These are phyloP conservation scores for Phenganax subtilis DNA, from an alignment of 92 coral and sea anemone genomes.

Conservation along the genomic window DNA sequence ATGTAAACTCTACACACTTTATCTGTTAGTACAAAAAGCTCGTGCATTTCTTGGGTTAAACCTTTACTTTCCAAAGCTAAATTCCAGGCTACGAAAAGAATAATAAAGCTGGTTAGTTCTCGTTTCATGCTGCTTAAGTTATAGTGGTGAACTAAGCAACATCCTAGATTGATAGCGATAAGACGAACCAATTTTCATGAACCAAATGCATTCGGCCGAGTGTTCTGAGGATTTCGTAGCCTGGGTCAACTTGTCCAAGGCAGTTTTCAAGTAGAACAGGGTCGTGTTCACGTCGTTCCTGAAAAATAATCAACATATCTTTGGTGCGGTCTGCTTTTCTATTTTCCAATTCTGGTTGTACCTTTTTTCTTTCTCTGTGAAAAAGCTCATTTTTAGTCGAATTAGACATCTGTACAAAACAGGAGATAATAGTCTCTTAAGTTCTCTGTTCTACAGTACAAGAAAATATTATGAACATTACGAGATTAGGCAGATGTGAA, in stretches of 20 bases:
- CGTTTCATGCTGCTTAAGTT: background rate
- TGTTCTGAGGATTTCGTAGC: conserved; percentile 16
- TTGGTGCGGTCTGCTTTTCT: background rate
- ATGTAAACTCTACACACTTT: conserved; percentile 49
- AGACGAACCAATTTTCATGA: conserved; percentile 88
- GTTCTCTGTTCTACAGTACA: background rate
- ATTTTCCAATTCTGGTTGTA: background rate
- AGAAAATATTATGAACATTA: no score
- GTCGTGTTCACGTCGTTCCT: conserved; percentile 67
- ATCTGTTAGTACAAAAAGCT: conserved; percentile 67
- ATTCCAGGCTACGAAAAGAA: conserved; percentile 73
- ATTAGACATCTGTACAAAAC: conserved; percentile 51
- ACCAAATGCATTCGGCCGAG: conserved; percentile 75
- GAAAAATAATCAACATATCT: conserved; percentile 9
- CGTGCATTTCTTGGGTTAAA: conserved; percentile 57
- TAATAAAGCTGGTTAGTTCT: background rate
- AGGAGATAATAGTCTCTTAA: background rate
- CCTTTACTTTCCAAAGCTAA: conserved; percentile 80
- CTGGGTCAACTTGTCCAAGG: conserved; percentile 40
- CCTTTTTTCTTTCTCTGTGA: conserved; percentile 53
- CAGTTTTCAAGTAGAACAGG: conserved; percentile 73
- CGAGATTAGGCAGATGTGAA: no score
- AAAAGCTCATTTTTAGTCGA: conserved; percentile 54
- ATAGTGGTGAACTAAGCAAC: no score
- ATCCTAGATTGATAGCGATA: no score